A percentile compares a stretch with the other conserved stretches of the same genome.
These are phyloP conservation scores for Keiferia lycopersicella DNA, from an alignment of 2,888 invertebrate genomes.

Conservation along the genomic window DNA sequence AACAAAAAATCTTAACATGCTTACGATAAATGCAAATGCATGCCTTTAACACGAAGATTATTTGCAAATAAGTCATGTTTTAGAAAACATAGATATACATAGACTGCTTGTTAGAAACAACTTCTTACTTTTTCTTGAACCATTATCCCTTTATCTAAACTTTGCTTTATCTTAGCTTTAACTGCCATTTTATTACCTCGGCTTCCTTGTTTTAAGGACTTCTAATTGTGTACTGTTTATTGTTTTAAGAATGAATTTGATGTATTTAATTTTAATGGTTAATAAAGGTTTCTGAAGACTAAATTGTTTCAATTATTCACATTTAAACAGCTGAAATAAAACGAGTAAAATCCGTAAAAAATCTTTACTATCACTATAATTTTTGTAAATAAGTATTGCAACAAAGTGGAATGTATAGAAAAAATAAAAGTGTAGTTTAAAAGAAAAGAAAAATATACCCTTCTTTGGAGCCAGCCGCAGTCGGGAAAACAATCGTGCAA, in stretches of 20 bases:
- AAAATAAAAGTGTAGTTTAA: conserved; percentile 38
- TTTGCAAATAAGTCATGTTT: neutral
- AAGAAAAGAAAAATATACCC: conserved; percentile 37
- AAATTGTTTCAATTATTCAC: conserved; percentile 7
- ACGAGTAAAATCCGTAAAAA: conserved; percentile 41
- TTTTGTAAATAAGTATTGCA: conserved; percentile 58
- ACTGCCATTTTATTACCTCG: conserved; percentile 68
- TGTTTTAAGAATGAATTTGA: conserved; percentile 55
- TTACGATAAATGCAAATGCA: no score
- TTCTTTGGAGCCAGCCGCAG: conserved; percentile 13
- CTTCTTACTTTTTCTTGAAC: conserved; percentile 18
- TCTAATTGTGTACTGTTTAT: conserved; percentile 52
- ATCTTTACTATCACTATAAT: conserved; percentile 46
- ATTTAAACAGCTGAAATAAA: conserved; percentile 26
- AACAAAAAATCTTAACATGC: no score
- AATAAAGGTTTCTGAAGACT: conserved; percentile 50
- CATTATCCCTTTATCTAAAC: conserved; percentile 22
- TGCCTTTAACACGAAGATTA: no score
- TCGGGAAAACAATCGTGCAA: conserved; percentile 44
- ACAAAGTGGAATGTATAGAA: conserved; percentile 64
- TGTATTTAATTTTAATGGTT: conserved; percentile 55
- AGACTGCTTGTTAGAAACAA: neutral
- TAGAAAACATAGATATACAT: no score
- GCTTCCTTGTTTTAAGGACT: conserved; percentile 65
- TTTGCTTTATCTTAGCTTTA: conserved; percentile 31